Evolutionary conservation across 2,113 vertebrate genomes (phyloP).

Genomic region (Thunnus maccoyii): DNA sequence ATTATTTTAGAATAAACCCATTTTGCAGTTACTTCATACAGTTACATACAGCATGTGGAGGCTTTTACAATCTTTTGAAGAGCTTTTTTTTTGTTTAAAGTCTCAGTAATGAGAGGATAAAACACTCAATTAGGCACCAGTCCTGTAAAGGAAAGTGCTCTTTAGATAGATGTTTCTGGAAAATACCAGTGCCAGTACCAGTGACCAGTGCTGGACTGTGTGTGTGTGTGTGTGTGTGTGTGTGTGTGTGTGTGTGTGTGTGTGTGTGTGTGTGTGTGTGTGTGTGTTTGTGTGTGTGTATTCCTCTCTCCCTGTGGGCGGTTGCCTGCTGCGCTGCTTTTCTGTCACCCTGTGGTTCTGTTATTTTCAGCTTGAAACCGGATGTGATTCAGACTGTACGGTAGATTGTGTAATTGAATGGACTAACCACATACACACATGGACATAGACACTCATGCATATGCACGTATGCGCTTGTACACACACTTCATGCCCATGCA

Average conservation of each 20-base stretch:
- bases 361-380: conserved; percentile 82
- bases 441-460: neutral
- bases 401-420: conserved; percentile 80
- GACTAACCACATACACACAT: conserved; percentile 65
- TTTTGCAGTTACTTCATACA: neutral
- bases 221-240: conserved; percentile 6
- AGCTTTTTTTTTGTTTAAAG: neutral
- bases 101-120: neutral
- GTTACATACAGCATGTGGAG: neutral
- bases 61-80: conserved; percentile 1
- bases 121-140: neutral
- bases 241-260: conserved; percentile 6
- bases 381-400: conserved; percentile 82
- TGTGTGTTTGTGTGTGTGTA: conserved; percentile 19
- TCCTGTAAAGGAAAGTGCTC: neutral
- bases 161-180: conserved; percentile 41
- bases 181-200: conserved; percentile 1
- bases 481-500: neutral
- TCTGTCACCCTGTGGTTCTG: conserved; percentile 81
- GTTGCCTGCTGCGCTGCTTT: conserved; percentile 77
- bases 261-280: neutral
- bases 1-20: neutral
- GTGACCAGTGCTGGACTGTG: conserved; percentile 43
- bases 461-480: neutral
- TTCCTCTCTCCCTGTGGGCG: conserved; percentile 63